Evolutionary conservation across 2,888 invertebrate species (phyloP), one percentile per base, ranked within the genome.

Genomic region (Odontocolon sp.): DNA sequence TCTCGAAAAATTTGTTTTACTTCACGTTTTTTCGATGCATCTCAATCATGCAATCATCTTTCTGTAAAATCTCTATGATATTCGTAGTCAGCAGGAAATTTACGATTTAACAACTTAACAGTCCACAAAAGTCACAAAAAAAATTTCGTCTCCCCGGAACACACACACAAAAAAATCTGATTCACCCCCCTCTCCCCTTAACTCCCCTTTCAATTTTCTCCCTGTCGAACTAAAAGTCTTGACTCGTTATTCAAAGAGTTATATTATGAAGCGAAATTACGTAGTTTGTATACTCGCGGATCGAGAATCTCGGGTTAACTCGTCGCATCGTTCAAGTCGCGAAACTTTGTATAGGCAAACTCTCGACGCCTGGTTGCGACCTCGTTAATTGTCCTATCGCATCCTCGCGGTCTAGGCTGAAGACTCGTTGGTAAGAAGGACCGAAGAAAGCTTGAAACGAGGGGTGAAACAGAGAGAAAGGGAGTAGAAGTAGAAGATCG

Each of bases 321-420:
- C 31, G 23, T 14, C 36, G 23, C 16, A 28, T 42, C 8, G 50
- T 64, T 11, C 14, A 45, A 68, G 74, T 75, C 77, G 74, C 78
- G 64, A 54, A 72, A 74, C 67, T 80, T 70, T 79, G 79, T 82
- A n/a, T n/a, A 82, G 80, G 81, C 75, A 83, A 84, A 83, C 78
- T 81, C n/a, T n/a, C 71, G 38, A 80, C 80, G 80, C 81, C 79
- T 83, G 84, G n/a, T 80, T 77, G 81, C 84, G 84, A 85, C 85
- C 86, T 82, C 86, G 87, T 88, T 88, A 88, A 89, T 89, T 89
- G 88, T 89, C 86, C 83, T 87, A 87, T 87, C 87, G 85, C 84
- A 86, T 87, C 87, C 85, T 80, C 80, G 11, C 66, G 69, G 64
- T 72, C 77, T 72, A 69, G 74, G 69, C 68, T 40, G 59, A 59